phyloP scores from a whole-genome alignment of 2,797 vertebrate genomes.

The Thunnus albacares region DNA sequence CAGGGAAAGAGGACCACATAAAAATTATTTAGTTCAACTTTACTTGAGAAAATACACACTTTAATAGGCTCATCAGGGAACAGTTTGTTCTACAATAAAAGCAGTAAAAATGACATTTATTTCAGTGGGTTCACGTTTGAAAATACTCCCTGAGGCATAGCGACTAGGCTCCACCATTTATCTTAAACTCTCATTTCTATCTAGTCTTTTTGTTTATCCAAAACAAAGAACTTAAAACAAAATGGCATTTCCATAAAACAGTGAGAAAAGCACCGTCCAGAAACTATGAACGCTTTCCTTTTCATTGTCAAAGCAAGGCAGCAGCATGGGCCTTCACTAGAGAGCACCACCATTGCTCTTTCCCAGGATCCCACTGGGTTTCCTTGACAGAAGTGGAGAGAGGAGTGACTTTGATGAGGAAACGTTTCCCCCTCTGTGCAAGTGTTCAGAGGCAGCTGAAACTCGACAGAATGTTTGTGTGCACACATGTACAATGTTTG shows the following conservation, averaged over 20 bases:
- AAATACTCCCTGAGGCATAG: slow-evolving; percentile 62
- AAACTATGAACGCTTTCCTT: slow-evolving; percentile 57
- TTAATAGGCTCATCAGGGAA: slow-evolving; percentile 72
- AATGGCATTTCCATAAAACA: slow-evolving; percentile 73
- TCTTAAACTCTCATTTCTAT: slow-evolving; percentile 72
- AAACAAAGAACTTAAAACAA: slow-evolving; percentile 73
- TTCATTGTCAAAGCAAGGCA: slow-evolving; percentile 51
- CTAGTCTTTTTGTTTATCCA: slow-evolving; percentile 65
- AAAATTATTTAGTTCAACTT: slow-evolving; percentile 40
- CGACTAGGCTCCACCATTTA: slow-evolving; percentile 50
- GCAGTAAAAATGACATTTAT: slow-evolving; percentile 51
- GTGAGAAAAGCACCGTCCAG: slow-evolving; percentile 33
- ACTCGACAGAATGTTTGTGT: slow-evolving; percentile 28
- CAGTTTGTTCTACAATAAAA: slow-evolving; percentile 67
- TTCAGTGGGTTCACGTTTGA: slow-evolving; percentile 63
- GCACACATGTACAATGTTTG: not conserved
- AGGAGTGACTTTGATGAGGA: slow-evolving; percentile 77
- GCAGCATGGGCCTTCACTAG: slow-evolving; percentile 49
- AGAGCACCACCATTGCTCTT: slow-evolving; percentile 52
- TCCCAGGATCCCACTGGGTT: slow-evolving; percentile 72
- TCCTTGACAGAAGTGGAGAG: slow-evolving; percentile 69
- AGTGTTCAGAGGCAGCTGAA: slow-evolving; percentile 40
- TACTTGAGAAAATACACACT: slow-evolving; percentile 53
- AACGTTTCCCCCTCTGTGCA: slow-evolving; percentile 45
- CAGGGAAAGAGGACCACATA: not conserved